These are phyloP conservation scores for Aramus guarauna DNA, from an alignment of 2,113 vertebrate species.

Conservation along the genomic window DNA sequence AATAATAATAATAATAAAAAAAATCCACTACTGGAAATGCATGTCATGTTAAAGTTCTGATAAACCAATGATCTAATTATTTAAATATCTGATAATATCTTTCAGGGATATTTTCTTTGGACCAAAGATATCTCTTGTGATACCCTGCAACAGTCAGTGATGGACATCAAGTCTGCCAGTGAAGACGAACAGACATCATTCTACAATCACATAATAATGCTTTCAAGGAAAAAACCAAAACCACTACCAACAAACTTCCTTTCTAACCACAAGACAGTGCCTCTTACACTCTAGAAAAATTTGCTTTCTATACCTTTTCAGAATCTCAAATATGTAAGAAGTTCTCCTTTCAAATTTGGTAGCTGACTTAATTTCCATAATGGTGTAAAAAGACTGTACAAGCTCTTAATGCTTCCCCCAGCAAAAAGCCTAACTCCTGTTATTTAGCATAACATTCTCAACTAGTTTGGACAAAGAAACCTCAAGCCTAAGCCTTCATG, in stretches of 20 bases:
- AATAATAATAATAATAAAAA: neutral
- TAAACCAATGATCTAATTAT: neutral
- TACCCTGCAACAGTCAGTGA: conserved; percentile 76
- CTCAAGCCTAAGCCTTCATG: neutral
- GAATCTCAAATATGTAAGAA: neutral
- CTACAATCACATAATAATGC: neutral
- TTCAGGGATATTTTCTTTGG: conserved; percentile 84
- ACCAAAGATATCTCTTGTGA: conserved; percentile 81
- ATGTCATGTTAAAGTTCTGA: neutral
- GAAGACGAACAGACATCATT: neutral
- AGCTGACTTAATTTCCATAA: neutral
- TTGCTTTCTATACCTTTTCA: neutral
- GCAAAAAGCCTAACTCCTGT: neutral
- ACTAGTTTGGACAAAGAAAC: neutral
- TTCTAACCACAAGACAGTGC: neutral
- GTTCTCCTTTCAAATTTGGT: neutral
- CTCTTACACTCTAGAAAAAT: neutral
- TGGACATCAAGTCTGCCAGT: neutral
- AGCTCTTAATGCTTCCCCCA: neutral
- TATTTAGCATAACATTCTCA: neutral
- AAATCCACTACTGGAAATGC: neutral
- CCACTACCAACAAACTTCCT: neutral
- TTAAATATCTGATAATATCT: conserved; percentile 50
- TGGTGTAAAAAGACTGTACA: neutral
- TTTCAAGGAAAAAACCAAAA: neutral